phyloP scores from a whole-genome alignment of 2,888 invertebrate species.

The Nysson spinosus region DNA sequence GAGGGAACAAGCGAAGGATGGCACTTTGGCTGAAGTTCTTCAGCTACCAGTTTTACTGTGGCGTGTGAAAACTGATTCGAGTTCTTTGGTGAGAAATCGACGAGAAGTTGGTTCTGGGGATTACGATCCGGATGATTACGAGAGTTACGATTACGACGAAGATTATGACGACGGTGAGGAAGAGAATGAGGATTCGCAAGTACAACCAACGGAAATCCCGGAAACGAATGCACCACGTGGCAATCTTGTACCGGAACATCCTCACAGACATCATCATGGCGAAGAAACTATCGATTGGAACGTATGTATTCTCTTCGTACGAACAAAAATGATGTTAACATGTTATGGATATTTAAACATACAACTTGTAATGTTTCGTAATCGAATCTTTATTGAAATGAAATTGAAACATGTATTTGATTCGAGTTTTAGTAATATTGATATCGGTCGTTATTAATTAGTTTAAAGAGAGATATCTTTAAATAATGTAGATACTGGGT shows the following conservation, averaged over 20 bases:
- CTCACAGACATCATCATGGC: slow-evolving; percentile 77
- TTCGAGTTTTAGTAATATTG: no score
- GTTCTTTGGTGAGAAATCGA: slow-evolving; percentile 66
- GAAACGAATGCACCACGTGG: slow-evolving; percentile 50
- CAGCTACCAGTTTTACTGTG: slow-evolving; percentile 86
- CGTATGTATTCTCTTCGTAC: slow-evolving; percentile 37
- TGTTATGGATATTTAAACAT: background rate
- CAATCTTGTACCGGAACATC: slow-evolving; percentile 64
- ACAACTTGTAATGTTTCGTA: background rate
- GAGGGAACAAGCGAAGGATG: slow-evolving; percentile 84
- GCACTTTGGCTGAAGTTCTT: slow-evolving; percentile 84
- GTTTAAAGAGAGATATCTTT: no score
- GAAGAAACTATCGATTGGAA: slow-evolving; percentile 66
- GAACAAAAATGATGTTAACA: no score
- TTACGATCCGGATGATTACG: slow-evolving; percentile 69
- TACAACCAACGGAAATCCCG: slow-evolving; percentile 49
- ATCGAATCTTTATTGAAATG: no score
- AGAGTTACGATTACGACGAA: slow-evolving; percentile 69
- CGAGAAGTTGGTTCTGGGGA: slow-evolving; percentile 74
- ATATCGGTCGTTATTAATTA: no score
- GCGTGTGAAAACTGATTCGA: slow-evolving; percentile 79
- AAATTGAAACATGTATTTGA: no score
- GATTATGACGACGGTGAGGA: slow-evolving; percentile 74
- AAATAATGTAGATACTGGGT: no score
- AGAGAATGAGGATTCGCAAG: slow-evolving; percentile 70